These are phyloP conservation scores for Gobio gobio DNA, from an alignment of 2,113 vertebrate genomes.

Conservation along the genomic window DNA sequence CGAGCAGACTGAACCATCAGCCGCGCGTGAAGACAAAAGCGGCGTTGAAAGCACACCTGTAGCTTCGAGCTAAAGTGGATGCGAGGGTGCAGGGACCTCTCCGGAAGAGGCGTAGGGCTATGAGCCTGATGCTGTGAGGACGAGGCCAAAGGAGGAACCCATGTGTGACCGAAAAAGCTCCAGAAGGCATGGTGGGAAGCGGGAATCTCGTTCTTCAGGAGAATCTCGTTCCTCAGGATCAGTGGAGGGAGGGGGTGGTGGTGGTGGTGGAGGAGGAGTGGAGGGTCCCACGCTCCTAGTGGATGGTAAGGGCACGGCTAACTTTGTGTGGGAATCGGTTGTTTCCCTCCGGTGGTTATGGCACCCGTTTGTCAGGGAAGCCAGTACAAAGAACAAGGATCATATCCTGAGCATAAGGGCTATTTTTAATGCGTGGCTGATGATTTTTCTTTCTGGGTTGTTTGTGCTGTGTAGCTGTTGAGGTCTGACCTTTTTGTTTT, in stretches of 20 bases:
- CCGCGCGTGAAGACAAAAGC: neutral
- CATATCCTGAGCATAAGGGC: neutral
- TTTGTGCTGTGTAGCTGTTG: constrained; percentile 37
- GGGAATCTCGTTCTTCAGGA: constrained; percentile 68
- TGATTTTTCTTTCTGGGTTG: neutral
- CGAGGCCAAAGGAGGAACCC: constrained; percentile 63
- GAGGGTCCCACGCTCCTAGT: constrained; percentile 69
- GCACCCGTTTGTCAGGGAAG: neutral
- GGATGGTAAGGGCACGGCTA: constrained; percentile 70
- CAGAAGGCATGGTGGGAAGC: constrained; percentile 74
- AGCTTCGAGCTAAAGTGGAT: constrained; percentile 49
- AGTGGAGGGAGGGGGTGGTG: constrained; percentile 23
- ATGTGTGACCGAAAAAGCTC: constrained; percentile 80
- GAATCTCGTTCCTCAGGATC: constrained; percentile 51
- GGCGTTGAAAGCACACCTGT: neutral
- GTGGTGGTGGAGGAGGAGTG: constrained; percentile 49
- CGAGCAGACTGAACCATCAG: neutral
- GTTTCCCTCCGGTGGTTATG: constrained; percentile 14
- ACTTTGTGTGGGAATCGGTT: constrained; percentile 16
- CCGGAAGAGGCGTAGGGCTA: constrained; percentile 54
- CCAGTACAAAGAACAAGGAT: constrained; percentile 2
- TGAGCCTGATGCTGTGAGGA: constrained; percentile 68
- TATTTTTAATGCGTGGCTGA: neutral
- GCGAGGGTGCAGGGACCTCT: constrained; percentile 45
- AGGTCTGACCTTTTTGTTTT: constrained; percentile 24